These are phyloP conservation scores for Glyptemys insculpta DNA, from an alignment of 2,797 vertebrate genomes.

Conservation along the genomic window DNA sequence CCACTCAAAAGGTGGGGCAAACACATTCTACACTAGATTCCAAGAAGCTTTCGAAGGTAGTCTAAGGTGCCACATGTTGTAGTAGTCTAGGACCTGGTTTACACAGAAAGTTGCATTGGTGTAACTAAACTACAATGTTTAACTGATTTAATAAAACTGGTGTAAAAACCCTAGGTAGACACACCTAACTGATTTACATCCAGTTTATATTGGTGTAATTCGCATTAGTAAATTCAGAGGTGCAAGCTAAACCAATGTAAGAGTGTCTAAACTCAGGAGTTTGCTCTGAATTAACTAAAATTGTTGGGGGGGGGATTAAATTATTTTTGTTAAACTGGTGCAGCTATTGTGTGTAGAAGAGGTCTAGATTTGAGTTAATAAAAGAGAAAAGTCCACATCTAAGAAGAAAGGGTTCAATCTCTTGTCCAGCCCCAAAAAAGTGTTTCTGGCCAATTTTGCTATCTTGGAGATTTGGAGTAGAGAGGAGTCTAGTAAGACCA, in stretches of 20 bases:
- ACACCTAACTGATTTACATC: neutral
- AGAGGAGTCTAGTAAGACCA: neutral
- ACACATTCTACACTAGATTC: neutral
- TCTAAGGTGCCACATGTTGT: neutral
- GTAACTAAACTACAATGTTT: neutral
- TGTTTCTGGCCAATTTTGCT: neutral
- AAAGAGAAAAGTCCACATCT: neutral
- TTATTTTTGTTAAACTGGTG: neutral
- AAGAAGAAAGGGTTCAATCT: neutral
- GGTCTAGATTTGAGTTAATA: neutral
- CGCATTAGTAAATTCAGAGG: neutral
- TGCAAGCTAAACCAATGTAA: neutral
- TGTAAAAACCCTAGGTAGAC: neutral
- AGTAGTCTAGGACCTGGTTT: neutral
- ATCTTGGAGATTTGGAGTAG: neutral
- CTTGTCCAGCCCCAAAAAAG: neutral
- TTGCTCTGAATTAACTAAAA: neutral
- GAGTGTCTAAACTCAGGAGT: neutral
- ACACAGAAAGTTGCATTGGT: neutral
- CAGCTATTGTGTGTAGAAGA: neutral
- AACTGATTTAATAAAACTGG: neutral
- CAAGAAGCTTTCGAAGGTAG: neutral
- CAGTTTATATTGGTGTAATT: neutral
- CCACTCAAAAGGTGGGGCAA: neutral
- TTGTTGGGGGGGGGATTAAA: neutral